These are phyloP conservation scores for Andrena trimmerana DNA, from an alignment of 2,888 invertebrate species.

Conservation along the genomic window DNA sequence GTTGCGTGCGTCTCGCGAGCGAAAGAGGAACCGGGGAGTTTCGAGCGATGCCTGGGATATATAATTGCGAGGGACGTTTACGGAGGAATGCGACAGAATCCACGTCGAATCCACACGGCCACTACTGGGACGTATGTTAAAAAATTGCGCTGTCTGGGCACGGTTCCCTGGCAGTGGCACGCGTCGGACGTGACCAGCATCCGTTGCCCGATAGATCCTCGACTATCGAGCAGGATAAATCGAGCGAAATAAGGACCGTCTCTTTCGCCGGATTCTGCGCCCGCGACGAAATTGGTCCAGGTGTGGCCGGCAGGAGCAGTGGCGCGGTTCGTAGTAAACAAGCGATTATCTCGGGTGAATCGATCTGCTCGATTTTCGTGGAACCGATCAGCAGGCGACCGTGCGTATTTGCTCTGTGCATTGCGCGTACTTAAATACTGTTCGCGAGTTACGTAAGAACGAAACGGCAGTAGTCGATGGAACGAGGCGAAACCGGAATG, in stretches of 20 bases:
- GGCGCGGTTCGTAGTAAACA: neutral
- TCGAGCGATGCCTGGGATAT: conserved; percentile 62
- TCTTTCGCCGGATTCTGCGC: neutral
- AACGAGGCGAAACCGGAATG: conserved; percentile 52
- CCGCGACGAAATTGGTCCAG: neutral
- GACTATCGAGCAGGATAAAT: neutral
- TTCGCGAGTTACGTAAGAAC: conserved; percentile 54
- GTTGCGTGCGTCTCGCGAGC: conserved; percentile 65
- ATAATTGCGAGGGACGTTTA: conserved; percentile 71
- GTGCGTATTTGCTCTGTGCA: neutral
- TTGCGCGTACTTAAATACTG: neutral
- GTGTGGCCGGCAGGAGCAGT: neutral
- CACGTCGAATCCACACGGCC: conserved; percentile 57
- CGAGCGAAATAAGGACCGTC: neutral
- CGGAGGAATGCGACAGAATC: conserved; percentile 67
- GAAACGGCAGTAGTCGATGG: conserved; percentile 37
- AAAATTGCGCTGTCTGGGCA: neutral
- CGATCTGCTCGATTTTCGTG: conserved; percentile 35
- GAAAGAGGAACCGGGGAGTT: conserved; percentile 66
- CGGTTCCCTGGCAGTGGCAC: conserved; percentile 5
- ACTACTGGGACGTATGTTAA: conserved; percentile 13
- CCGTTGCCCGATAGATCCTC: neutral
- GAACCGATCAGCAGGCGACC: conserved; percentile 24
- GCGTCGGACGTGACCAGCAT: neutral
- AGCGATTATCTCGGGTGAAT: conserved; percentile 2